A percentile compares a stretch with the other conserved stretches of the same genome.
These are phyloP conservation scores for Otus scops DNA, from an alignment of 2,797 vertebrate species.

Conservation along the genomic window DNA sequence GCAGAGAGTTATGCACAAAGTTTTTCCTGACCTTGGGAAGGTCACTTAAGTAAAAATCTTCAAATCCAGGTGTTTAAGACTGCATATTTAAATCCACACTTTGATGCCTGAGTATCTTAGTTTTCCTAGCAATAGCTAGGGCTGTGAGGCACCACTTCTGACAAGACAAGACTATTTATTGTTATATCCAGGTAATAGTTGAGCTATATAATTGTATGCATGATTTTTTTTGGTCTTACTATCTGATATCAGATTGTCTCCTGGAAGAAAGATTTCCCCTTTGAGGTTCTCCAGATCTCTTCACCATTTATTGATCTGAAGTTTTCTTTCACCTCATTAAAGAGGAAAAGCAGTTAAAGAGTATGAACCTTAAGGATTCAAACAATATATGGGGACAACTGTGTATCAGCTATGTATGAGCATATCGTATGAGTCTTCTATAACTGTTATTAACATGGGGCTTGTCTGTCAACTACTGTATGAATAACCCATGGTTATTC, in stretches of 20 bases:
- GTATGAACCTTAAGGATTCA: background rate
- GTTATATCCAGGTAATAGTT: background rate
- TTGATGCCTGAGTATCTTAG: background rate
- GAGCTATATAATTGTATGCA: background rate
- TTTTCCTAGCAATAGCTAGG: background rate
- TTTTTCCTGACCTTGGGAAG: slow-evolving; percentile 23
- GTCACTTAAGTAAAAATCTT: slow-evolving; percentile 27
- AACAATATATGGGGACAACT: background rate
- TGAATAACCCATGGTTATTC: background rate
- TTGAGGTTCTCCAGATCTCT: background rate
- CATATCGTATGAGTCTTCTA: background rate
- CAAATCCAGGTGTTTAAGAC: background rate
- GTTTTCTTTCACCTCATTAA: background rate
- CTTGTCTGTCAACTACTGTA: background rate
- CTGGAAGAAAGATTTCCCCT: background rate
- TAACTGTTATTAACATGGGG: background rate
- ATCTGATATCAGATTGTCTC: background rate
- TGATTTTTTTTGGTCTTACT: background rate
- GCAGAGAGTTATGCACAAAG: slow-evolving; percentile 6
- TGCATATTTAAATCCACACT: background rate
- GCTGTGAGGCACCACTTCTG: background rate
- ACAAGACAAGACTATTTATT: background rate
- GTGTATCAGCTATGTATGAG: background rate
- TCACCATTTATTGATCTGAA: background rate
- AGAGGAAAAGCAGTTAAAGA: background rate